Percentiles rank a stretch among this genome's conserved stretches.
These are phyloP conservation scores for Amphibalanus amphitrite DNA, from an alignment of 1,140 invertebrate species.

Conservation along the genomic window DNA sequence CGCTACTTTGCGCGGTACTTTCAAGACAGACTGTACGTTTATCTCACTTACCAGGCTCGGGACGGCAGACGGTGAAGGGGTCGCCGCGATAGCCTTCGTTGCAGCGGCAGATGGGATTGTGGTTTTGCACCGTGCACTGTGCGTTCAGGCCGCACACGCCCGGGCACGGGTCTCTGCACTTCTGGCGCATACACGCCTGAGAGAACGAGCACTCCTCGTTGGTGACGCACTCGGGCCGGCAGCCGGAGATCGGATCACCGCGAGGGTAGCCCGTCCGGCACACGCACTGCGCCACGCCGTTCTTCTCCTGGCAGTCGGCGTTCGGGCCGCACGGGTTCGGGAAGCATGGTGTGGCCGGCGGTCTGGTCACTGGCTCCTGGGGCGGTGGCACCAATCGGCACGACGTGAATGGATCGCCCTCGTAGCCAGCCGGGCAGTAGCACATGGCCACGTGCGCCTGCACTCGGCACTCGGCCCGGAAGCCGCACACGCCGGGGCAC, in stretches of 20 bases:
- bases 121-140: conserved; percentile 47
- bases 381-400: conserved; percentile 38
- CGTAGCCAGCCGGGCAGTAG: conserved; percentile 55
- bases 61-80: conserved; percentile 63
- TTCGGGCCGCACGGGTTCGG: conserved; percentile 18
- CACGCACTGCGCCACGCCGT: conserved; percentile 23
- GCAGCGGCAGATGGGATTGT: conserved; percentile 59
- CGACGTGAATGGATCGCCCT: conserved; percentile 53
- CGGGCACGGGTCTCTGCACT: conserved; percentile 64
- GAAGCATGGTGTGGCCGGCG: conserved; percentile 17
- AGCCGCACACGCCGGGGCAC: too few relatives aligned
- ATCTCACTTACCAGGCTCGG: conserved; percentile 25
- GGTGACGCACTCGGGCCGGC: conserved; percentile 47
- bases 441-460: conserved; percentile 69
- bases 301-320: conserved; percentile 30
- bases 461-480: conserved; percentile 67
- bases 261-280: conserved; percentile 20
- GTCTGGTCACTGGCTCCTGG: conserved; percentile 14
- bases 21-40: too few relatives aligned
- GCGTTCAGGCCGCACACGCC: conserved; percentile 52
- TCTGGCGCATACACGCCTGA: conserved; percentile 57
- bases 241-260: conserved; percentile 15
- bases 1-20: too few relatives aligned
- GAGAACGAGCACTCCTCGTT: conserved; percentile 63
- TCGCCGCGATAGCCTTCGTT: conserved; percentile 66